Evolutionary conservation across 2,113 vertebrate genomes (phyloP), one percentile per base, ranked within the genome.

Genomic region (Alexandromys fortis): DNA sequence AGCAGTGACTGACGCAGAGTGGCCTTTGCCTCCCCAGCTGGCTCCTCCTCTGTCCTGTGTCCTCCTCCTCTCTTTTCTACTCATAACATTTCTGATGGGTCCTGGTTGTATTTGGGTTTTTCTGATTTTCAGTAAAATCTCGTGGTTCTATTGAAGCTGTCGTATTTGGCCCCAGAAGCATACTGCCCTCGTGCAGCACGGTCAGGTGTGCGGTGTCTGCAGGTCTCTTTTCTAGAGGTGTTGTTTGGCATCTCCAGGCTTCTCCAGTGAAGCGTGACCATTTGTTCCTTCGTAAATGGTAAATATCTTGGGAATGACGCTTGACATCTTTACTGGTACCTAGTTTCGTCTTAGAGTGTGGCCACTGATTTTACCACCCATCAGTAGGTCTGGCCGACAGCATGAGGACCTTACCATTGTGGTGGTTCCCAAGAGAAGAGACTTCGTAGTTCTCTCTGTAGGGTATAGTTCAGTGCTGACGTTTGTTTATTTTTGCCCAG

Each of bases 351-450:
- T 91, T 33, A 70, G 4, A 89, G 38, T 76, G 91, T 86, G 79
- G 77, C 67, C 49, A 6, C 52, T 78, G 58, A 77, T 78, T 94
- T 90, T 95, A n/a, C 90, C 90, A 35, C 55, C 68, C 7, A n/a
- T 82, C 33, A 2, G 9, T 87, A 33, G 26, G 63, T 77, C 76
- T 58, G 75, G 45, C 45, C n/a, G 47, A 24, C 61, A 55, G 11
- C 77, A 1, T 26, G 28, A 75, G 38, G n/a, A 52, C 49, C 78
- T 89, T 63, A 33, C 26, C 89, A 17, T 65, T 82, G 30, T 79
- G 28, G 35, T 55, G 13, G 65, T 94, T 42, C 61, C 45, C 55
- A 88, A 79, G 30, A 55, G 47, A 38, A 38, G 45, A n/a, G 45
- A n/a, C 75, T 90, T 86, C 79, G 6, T 55, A 38, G 78, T 93